phyloP scores from a whole-genome alignment of 2,797 vertebrate genomes.

The Intellagama lesueurii region DNA sequence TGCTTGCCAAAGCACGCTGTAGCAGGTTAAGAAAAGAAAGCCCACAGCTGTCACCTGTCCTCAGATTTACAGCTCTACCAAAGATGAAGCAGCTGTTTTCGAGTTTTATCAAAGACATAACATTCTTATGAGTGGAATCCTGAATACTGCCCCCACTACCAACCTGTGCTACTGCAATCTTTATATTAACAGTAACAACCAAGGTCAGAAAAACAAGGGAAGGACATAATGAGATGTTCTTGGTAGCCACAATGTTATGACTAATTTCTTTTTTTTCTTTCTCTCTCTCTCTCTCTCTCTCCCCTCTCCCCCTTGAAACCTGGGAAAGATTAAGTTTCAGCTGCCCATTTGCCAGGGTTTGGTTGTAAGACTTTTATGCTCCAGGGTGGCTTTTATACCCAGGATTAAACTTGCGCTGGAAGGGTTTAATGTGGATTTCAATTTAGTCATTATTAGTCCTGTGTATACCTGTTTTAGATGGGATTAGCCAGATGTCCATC shows the following conservation, averaged over 20 bases:
- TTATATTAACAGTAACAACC: background rate
- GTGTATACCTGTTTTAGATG: background rate
- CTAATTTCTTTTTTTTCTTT: too few species aligned
- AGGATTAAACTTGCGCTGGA: slow-evolving; percentile 5
- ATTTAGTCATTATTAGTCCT: background rate
- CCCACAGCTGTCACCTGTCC: background rate
- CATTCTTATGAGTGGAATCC: background rate
- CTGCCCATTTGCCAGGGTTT: background rate
- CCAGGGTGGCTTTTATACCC: background rate
- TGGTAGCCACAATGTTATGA: background rate
- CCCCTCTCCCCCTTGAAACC: background rate
- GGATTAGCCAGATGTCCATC: background rate
- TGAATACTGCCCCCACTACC: background rate
- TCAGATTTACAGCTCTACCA: too few species aligned
- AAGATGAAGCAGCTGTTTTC: background rate
- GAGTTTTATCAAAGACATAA: background rate
- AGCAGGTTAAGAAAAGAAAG: background rate
- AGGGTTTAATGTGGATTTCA: slow-evolving; percentile 20
- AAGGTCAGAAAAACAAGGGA: background rate
- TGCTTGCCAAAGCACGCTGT: too few species aligned
- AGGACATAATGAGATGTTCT: background rate
- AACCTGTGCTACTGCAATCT: background rate
- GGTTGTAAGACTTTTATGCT: background rate
- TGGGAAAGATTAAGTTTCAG: background rate
- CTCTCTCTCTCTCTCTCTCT: too few species aligned